These are phyloP conservation scores for Oxyscelio sp. DNA, from an alignment of 2,888 invertebrate genomes.

Conservation along the genomic window DNA sequence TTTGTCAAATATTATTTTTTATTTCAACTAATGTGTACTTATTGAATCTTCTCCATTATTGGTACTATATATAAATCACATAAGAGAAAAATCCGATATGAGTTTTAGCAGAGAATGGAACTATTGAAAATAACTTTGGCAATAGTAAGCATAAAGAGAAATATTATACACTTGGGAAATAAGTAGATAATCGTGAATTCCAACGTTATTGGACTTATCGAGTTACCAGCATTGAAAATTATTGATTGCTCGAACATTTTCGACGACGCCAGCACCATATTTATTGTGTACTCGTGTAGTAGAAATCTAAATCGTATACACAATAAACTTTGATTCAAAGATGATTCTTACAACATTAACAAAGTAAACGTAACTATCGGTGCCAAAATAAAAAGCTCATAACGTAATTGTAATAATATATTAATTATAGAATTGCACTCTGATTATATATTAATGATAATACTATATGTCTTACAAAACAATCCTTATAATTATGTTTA, in stretches of 20 bases:
- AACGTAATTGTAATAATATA: neutral
- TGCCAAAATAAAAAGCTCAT: too few species aligned
- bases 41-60: conserved; percentile 21
- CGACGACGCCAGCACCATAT: neutral
- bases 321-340: neutral
- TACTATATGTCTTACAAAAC: neutral
- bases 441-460: neutral
- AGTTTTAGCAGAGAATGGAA: conserved; percentile 5
- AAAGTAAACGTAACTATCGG: neutral
- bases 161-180: neutral
- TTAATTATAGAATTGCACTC: neutral
- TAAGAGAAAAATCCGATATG: conserved; percentile 24
- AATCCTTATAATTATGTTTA: neutral
- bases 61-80: conserved; percentile 22
- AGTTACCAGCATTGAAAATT: neutral
- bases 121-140: conserved; percentile 1
- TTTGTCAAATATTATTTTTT: too few species aligned
- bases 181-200: neutral
- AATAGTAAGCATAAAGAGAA: neutral
- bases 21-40: neutral
- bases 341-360: neutral
- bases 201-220: neutral
- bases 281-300: neutral
- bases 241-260: neutral
- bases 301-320: neutral